These are phyloP conservation scores for Tragelaphus scriptus DNA, from an alignment of 2,113 vertebrate species.

Conservation along the genomic window DNA sequence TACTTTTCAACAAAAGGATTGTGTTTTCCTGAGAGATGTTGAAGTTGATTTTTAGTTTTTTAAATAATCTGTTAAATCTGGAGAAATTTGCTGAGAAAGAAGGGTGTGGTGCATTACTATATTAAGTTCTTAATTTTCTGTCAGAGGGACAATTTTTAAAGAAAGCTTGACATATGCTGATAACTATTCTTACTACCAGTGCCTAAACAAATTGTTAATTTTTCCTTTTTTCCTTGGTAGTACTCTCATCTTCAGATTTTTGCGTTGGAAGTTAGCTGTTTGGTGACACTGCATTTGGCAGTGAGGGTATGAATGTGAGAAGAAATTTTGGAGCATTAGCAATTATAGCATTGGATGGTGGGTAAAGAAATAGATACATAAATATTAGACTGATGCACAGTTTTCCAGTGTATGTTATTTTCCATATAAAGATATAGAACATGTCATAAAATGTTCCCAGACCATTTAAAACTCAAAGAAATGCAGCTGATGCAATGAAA, in stretches of 20 bases:
- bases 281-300: conserved; percentile 37
- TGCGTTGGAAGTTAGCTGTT: conserved; percentile 48
- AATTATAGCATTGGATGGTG: conserved; percentile 18
- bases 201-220: conserved; percentile 22
- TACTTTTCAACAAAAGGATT: neutral
- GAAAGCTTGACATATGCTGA: neutral
- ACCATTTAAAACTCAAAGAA: conserved; percentile 79
- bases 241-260: conserved; percentile 45
- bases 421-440: conserved; percentile 78
- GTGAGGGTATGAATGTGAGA: conserved; percentile 52
- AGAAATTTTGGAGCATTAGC: conserved; percentile 60
- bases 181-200: conserved; percentile 20
- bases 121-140: conserved; percentile 33
- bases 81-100: conserved; percentile 26
- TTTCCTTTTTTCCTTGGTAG: conserved; percentile 22
- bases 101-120: neutral
- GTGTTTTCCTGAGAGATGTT: conserved; percentile 34
- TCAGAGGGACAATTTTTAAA: conserved; percentile 14
- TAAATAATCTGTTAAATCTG: conserved; percentile 6
- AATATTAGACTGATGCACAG: conserved; percentile 47
- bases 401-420: conserved; percentile 73
- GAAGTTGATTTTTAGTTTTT: conserved; percentile 35
- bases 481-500: conserved; percentile 77
- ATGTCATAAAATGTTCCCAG: conserved; percentile 77
- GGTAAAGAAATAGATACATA: conserved; percentile 54